Evolutionary conservation across 2,113 vertebrate genomes (phyloP).

Genomic region (Alligator sinensis): DNA sequence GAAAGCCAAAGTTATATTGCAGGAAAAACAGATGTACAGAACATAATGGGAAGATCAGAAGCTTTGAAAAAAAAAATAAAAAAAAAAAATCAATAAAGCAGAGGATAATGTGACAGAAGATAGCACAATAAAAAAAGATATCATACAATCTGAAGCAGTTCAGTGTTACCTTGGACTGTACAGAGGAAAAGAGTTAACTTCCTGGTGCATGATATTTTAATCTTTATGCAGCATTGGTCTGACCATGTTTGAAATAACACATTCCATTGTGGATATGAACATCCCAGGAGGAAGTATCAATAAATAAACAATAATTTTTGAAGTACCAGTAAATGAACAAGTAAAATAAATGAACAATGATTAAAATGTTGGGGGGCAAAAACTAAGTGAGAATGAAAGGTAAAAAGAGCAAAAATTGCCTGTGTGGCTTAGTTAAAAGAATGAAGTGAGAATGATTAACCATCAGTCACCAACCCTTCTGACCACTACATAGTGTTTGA

Average conservation of each 20-base stretch:
- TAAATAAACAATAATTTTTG: background rate
- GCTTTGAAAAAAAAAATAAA: background rate
- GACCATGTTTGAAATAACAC: constrained; percentile 1
- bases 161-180: background rate
- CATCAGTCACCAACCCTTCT: background rate
- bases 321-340: background rate
- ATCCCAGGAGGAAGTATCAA: background rate
- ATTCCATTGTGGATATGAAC: background rate
- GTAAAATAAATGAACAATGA: background rate
- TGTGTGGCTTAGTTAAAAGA: background rate
- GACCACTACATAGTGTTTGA: background rate
- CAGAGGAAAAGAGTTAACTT: background rate
- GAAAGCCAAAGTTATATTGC: background rate
- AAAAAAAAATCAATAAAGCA: background rate
- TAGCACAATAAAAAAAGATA: background rate
- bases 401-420: background rate
- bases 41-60: background rate
- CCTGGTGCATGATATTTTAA: background rate
- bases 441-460: background rate
- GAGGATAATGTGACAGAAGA: background rate
- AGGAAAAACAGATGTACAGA: background rate
- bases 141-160: background rate
- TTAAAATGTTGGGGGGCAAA: background rate
- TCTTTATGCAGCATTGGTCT: background rate
- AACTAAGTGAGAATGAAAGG: background rate